These are phyloP conservation scores for Eciton burchellii DNA, from an alignment of 1,140 invertebrate genomes.

Conservation along the genomic window DNA sequence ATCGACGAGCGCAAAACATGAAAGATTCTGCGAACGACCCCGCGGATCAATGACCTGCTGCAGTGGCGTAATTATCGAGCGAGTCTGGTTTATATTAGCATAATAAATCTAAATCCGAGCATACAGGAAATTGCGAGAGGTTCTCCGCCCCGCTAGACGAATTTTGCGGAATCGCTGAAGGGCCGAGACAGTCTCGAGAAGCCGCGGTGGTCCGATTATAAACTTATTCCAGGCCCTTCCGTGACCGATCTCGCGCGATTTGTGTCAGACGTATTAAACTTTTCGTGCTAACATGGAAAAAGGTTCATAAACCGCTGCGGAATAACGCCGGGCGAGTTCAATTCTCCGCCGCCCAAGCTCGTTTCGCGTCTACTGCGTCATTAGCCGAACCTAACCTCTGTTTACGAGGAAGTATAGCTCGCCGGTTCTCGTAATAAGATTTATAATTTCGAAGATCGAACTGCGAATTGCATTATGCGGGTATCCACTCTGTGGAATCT, in stretches of 20 bases:
- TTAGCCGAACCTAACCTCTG: slow-evolving; percentile 12
- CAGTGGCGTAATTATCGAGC: slow-evolving; percentile 27
- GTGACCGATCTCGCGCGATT: slow-evolving; percentile 74
- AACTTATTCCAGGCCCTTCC: slow-evolving; percentile 62
- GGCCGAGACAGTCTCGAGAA: slow-evolving; percentile 41
- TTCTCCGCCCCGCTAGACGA: slow-evolving; percentile 28
- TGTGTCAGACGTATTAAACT: slow-evolving; percentile 74
- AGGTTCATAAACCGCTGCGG: slow-evolving; percentile 44
- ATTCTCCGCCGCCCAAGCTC: slow-evolving; percentile 33
- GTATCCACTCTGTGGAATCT: background rate
- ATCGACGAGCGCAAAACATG: background rate
- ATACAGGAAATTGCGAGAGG: slow-evolving; percentile 54
- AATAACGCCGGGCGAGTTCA: slow-evolving; percentile 41
- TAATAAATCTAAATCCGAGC: slow-evolving; percentile 53
- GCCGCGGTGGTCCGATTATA: slow-evolving; percentile 47
- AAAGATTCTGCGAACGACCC: background rate
- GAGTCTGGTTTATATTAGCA: slow-evolving; percentile 44
- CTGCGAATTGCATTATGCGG: background rate
- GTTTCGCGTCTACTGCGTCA: slow-evolving; percentile 6
- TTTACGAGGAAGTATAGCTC: slow-evolving; percentile 17
- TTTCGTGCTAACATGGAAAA: slow-evolving; percentile 69
- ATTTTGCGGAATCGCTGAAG: slow-evolving; percentile 45
- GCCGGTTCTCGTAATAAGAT: slow-evolving; percentile 13
- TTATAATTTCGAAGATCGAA: slow-evolving; percentile 8
- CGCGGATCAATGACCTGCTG: slow-evolving; percentile 16